Base-by-base conservation (phyloP, 64 coral and sea anemone genomes). In the Pocillopora verrucosa region DNA sequence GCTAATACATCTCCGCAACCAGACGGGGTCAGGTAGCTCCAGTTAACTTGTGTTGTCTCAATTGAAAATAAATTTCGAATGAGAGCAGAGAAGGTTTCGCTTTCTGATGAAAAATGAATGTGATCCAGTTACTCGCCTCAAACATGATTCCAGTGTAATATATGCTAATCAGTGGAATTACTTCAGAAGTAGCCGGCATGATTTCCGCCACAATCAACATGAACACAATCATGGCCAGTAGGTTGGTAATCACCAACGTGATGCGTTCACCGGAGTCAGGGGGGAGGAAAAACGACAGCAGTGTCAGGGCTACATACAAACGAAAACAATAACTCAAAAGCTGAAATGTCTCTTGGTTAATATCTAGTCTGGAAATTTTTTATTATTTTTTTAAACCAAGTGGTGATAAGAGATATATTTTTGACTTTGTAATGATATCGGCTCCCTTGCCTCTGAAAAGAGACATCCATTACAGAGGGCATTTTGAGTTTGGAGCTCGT, bases 161-260 rank as follows among this genome's bases (percentile, higher is more conserved):
- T 25, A 94, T 81, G 17, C 93, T 94, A 62, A 94, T 91, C 16
- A 94, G 6, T 64, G 94, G 92, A 70, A 96, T 67, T 19, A 92
- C 94, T 56, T 96, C 90, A 16, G 94, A 96, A 20, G 94, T 96
- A 22, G 94, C 87, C 14, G 94, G 94, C 67, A 96, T 88, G 61
- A 92, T 88, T 41, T 96, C 94, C 4, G 94, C 94, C 19, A 96
- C 94, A 60, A 96, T 82, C 22, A 96, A 79, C 94, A 96, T 96
- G 51, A 96, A 96, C 36, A 96, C 94, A 1, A 87, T 92, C 88
- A 96, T 96, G 14, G 91, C 84, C n/a, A 95, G 89, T 17, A 91
- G 84, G 65, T 83, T 91, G 60, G 89, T 95, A 56, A 95, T 92
- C 30, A 95, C 93, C 4, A 95, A 61, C 0, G 93, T 95, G 69